Percentiles rank a stretch among this genome's conserved stretches.
Conservation (phyloP, 2,113 vertebrate genomes). For the Phycodurus eques region DNA sequence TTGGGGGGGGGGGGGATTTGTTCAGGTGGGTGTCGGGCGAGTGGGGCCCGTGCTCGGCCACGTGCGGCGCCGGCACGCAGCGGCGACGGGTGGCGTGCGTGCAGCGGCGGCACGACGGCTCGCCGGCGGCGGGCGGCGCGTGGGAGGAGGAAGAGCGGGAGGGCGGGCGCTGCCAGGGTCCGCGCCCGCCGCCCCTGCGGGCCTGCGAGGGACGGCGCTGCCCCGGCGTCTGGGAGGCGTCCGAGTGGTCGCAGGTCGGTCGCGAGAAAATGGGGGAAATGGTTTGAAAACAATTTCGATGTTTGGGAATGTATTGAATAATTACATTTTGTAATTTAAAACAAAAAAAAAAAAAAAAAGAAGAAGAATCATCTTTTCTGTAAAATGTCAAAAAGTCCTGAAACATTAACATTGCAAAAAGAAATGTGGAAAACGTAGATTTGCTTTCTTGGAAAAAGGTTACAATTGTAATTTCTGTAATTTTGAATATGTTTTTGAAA, state of each 20-base stretch:
- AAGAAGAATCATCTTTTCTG: too few relatives aligned
- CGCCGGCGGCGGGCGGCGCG: slow-evolving; percentile 58
- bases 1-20: background rate
- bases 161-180: slow-evolving; percentile 82
- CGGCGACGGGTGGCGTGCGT: slow-evolving; percentile 85
- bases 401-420: too few relatives aligned
- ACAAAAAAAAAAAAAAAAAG: too few relatives aligned
- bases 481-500: too few relatives aligned
- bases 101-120: slow-evolving; percentile 88
- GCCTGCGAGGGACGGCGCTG: slow-evolving; percentile 81
- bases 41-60: slow-evolving; percentile 87
- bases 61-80: slow-evolving; percentile 87
- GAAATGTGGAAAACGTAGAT: too few relatives aligned
- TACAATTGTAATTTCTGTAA: too few relatives aligned
- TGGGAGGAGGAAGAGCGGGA: slow-evolving; percentile 66
- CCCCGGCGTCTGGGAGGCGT: slow-evolving; percentile 90
- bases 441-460: too few relatives aligned
- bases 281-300: too few relatives aligned
- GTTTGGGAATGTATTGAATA: too few relatives aligned
- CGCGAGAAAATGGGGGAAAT: background rate
- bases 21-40: slow-evolving; percentile 83
- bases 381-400: too few relatives aligned
- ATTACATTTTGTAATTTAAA: too few relatives aligned
- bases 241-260: slow-evolving; percentile 91
- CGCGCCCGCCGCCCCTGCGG: slow-evolving; percentile 78